Percentiles rank a stretch among this genome's conserved stretches.
phyloP scores from a whole-genome alignment of 2,797 vertebrate genomes.

The Urosaurus nigricauda region DNA sequence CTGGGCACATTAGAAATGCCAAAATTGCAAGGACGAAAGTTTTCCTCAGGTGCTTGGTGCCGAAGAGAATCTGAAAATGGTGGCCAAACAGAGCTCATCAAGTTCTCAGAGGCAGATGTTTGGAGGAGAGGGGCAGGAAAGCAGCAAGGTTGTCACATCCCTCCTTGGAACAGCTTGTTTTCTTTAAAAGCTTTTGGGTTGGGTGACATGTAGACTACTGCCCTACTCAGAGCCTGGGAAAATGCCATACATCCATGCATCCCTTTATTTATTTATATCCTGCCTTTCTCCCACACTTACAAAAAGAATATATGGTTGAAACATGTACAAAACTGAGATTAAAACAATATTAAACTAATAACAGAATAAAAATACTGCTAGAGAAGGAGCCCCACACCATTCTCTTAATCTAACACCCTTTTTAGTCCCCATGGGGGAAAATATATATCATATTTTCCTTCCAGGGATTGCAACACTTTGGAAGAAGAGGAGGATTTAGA shows the following conservation, averaged over 20 bases:
- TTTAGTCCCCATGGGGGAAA: not conserved
- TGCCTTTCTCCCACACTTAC: too few species aligned
- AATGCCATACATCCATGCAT: too few species aligned
- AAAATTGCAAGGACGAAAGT: conserved; percentile 39
- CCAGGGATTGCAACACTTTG: not conserved
- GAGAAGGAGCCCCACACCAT: not conserved
- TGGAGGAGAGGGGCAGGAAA: not conserved
- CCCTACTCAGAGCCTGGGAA: too few species aligned
- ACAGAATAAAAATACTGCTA: too few species aligned
- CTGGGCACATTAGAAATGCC: conserved; percentile 45
- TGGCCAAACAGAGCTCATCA: too few species aligned
- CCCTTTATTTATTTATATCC: too few species aligned
- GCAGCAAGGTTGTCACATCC: not conserved
- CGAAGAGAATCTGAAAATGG: conserved; percentile 74
- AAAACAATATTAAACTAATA: too few species aligned
- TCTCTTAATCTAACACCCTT: not conserved
- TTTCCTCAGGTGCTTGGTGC: conserved; percentile 50
- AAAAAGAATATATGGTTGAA: too few species aligned
- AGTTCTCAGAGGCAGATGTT: not conserved
- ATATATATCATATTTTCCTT: not conserved
- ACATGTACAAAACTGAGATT: too few species aligned
- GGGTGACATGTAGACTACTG: not conserved
- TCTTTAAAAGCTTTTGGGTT: not conserved
- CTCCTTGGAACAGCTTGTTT: not conserved
- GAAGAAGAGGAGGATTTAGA: not conserved